Conservation (phyloP, 2,113 vertebrate species). For the Erythrocercus mccallii region DNA sequence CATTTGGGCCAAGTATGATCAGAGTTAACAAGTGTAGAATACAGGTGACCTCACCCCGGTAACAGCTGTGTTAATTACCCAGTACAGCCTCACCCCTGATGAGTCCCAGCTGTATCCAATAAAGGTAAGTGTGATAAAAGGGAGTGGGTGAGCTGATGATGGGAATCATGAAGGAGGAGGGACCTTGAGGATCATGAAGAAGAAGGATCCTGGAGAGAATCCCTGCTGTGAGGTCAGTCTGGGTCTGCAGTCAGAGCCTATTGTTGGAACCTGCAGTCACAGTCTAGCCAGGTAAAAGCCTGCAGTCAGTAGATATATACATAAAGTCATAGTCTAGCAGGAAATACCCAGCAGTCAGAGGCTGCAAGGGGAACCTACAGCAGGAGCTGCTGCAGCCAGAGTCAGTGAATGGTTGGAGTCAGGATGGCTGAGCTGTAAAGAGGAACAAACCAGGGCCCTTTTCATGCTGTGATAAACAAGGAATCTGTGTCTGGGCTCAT, state of each 20-base stretch:
- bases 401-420: background rate
- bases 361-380: background rate
- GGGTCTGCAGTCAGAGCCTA: background rate
- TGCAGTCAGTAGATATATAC: background rate
- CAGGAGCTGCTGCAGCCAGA: background rate
- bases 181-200: background rate
- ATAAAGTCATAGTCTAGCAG: background rate
- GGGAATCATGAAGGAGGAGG: background rate
- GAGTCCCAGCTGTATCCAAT: background rate
- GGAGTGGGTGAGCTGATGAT: background rate
- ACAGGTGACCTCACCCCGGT: background rate
- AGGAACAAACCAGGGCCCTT: background rate
- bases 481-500: background rate
- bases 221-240: background rate
- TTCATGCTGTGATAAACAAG: background rate
- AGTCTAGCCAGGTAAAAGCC: background rate
- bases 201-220: background rate
- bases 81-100: background rate
- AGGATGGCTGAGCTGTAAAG: background rate
- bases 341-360: background rate
- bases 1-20: background rate
- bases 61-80: background rate
- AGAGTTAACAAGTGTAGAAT: background rate
- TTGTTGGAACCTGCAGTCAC: background rate
- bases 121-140: background rate